phyloP scores from a whole-genome alignment of 2,113 vertebrate species.

The Hippocampus comes region DNA sequence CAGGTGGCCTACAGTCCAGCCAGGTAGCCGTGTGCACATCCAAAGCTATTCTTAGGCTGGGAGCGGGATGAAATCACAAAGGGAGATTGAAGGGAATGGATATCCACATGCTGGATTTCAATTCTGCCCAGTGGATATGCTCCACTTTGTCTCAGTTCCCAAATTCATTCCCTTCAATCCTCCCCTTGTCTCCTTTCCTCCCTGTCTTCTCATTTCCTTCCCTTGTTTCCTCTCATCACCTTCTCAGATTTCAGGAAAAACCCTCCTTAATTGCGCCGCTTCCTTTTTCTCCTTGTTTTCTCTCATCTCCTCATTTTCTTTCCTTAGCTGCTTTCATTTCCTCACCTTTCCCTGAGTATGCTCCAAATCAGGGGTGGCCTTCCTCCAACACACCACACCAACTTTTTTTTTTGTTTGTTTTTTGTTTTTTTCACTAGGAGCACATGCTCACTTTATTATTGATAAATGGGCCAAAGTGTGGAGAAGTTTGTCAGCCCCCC shows the following conservation, averaged over 20 bases:
- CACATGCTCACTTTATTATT: too few relatives aligned
- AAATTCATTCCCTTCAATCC: background rate
- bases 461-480: too few relatives aligned
- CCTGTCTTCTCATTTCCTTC: background rate
- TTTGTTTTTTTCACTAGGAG: too few relatives aligned
- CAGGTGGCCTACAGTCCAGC: too few relatives aligned
- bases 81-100: conserved; percentile 2
- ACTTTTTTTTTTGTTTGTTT: too few relatives aligned
- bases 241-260: background rate
- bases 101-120: background rate
- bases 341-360: too few relatives aligned
- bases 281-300: background rate
- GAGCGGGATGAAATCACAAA: background rate
- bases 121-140: background rate
- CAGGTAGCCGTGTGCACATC: conserved; percentile 6
- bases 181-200: background rate
- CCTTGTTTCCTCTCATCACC: background rate
- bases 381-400: too few relatives aligned
- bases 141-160: background rate
- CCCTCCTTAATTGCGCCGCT: background rate
- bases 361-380: too few relatives aligned
- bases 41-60: background rate
- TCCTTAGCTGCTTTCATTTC: too few relatives aligned
- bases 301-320: background rate
- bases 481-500: too few relatives aligned